Percentiles rank a stretch among this genome's conserved stretches.
Conservation (phyloP, 2,797 vertebrate species). For the Hoplostethus atlanticus region DNA sequence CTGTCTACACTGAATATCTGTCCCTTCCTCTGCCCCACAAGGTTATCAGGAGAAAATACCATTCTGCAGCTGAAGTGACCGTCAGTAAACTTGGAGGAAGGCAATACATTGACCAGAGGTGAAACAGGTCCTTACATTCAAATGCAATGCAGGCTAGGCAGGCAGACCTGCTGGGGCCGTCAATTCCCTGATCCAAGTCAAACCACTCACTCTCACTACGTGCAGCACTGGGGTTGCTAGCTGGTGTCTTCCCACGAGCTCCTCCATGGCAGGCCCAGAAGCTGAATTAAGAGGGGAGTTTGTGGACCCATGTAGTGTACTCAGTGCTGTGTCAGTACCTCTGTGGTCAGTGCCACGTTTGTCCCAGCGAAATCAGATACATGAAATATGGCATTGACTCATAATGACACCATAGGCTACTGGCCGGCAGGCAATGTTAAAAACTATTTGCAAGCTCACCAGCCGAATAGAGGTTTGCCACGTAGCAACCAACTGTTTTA, state of each 20-base stretch:
- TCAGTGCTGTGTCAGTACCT: too few species aligned
- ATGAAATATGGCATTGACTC: slow-evolving; percentile 18
- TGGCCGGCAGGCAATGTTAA: slow-evolving; percentile 3
- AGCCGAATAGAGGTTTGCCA: slow-evolving; percentile 9
- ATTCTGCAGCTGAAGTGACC: slow-evolving; percentile 36
- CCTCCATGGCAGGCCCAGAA: background rate
- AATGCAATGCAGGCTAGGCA: slow-evolving; percentile 18
- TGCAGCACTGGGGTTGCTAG: background rate
- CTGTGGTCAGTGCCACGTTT: too few species aligned
- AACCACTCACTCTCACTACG: slow-evolving; percentile 6
- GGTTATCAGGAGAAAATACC: slow-evolving; percentile 32
- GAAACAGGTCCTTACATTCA: slow-evolving; percentile 36
- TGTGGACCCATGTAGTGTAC: background rate
- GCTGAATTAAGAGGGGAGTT: slow-evolving; percentile 5
- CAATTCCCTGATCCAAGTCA: slow-evolving; percentile 30
- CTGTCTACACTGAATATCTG: background rate
- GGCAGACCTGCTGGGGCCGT: slow-evolving; percentile 31
- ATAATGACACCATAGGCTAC: slow-evolving; percentile 12
- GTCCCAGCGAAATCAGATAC: slow-evolving; percentile 20
- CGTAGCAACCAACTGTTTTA: slow-evolving; percentile 12
- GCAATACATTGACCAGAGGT: slow-evolving; percentile 37
- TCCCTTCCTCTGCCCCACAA: slow-evolving; percentile 20
- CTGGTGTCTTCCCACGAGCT: slow-evolving; percentile 11
- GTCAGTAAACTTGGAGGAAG: slow-evolving; percentile 28
- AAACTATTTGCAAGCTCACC: slow-evolving; percentile 19